A percentile compares a stretch with the other conserved stretches of the same genome.
Evolutionary conservation across 2,888 invertebrate genomes (phyloP).

Genomic region (Lampropteryx suffumata): DNA sequence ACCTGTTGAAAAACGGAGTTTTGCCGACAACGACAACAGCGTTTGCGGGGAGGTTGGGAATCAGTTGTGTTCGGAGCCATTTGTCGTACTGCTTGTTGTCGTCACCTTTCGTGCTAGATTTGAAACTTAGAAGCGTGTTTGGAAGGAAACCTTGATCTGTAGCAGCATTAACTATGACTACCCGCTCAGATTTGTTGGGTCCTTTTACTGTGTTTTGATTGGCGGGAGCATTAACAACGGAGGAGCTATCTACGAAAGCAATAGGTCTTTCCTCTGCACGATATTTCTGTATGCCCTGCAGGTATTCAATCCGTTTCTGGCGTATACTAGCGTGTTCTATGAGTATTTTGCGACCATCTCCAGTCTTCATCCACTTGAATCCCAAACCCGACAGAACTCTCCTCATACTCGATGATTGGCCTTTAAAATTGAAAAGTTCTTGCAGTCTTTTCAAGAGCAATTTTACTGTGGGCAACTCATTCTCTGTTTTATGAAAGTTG

Average conservation of each 20-base stretch:
- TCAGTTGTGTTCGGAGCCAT: slow-evolving; percentile 10
- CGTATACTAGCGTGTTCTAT: slow-evolving; percentile 8
- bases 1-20: slow-evolving; percentile 9
- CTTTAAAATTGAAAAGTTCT: slow-evolving; percentile 1
- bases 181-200: not conserved
- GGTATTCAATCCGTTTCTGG: slow-evolving; percentile 18
- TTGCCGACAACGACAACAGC: slow-evolving; percentile 9
- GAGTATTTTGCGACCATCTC: slow-evolving; percentile 5
- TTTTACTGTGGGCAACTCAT: slow-evolving; percentile 4
- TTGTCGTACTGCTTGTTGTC: slow-evolving; percentile 11
- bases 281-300: slow-evolving; percentile 6
- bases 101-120: slow-evolving; percentile 6
- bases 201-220: not conserved
- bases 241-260: not conserved
- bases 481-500: slow-evolving; percentile 15
- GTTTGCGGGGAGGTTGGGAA: slow-evolving; percentile 12
- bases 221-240: not conserved
- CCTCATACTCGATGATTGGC: slow-evolving; percentile 12
- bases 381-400: slow-evolving; percentile 6
- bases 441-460: slow-evolving; percentile 3
- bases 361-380: slow-evolving; percentile 15
- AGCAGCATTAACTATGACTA: slow-evolving; percentile 6
- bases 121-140: not conserved
- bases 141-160: slow-evolving; percentile 1
- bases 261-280: slow-evolving; percentile 8